A percentile compares a stretch with the other conserved stretches of the same genome.
Conservation (phyloP, 2,797 vertebrate genomes). For the Molossus alvarezi region DNA sequence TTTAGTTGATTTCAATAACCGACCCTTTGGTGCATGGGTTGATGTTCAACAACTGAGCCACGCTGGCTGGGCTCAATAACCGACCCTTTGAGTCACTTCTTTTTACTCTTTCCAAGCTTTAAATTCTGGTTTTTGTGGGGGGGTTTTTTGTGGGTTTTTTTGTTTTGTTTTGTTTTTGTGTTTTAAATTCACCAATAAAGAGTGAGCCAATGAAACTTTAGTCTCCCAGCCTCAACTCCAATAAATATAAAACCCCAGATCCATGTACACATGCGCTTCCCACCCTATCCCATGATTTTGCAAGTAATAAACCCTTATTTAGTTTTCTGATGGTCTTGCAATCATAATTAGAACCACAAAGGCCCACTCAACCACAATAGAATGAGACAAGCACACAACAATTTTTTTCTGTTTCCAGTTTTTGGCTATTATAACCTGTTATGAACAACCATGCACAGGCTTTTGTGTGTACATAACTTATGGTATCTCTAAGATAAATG, state of each 20-base stretch:
- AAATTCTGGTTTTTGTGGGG: not conserved
- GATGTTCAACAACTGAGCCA: no score
- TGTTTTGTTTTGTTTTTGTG: not conserved
- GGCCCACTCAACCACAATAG: not conserved
- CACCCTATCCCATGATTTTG: not conserved
- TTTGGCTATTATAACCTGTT: not conserved
- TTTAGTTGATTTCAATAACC: not conserved
- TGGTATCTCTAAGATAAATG: slow-evolving; percentile 49
- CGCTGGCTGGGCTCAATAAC: not conserved
- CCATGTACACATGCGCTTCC: not conserved
- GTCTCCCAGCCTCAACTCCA: not conserved
- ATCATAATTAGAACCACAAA: not conserved
- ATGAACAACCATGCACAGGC: not conserved
- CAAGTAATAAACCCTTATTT: not conserved
- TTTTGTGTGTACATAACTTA: not conserved
- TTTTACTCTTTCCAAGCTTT: not conserved
- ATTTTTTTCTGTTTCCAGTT: slow-evolving; percentile 50
- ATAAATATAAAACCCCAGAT: not conserved
- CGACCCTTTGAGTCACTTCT: not conserved
- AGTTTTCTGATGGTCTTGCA: not conserved
- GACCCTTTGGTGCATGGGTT: not conserved
- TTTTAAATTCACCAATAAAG: not conserved
- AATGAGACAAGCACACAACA: not conserved
- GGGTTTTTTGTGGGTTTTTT: no score
- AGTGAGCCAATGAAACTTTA: not conserved